Conservation (phyloP, 1,140 invertebrate genomes). For the Atta cephalotes region DNA sequence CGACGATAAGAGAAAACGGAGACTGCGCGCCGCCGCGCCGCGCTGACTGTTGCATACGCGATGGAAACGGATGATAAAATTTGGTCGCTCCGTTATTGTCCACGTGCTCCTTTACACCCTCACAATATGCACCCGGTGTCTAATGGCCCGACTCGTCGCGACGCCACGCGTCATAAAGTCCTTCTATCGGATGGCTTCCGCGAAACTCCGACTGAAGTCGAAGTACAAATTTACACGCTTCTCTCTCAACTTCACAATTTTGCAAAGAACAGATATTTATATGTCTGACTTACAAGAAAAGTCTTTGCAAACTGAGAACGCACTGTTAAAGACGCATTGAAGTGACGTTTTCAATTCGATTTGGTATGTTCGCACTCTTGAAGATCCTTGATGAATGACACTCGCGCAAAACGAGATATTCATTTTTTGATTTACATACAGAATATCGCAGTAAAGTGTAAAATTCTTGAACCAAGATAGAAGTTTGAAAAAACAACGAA, state of each 20-base stretch:
- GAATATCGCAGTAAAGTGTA: neutral
- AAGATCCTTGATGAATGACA: neutral
- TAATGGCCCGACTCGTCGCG: conserved; percentile 77
- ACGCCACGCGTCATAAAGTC: conserved; percentile 80
- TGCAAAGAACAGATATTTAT: neutral
- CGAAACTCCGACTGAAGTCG: conserved; percentile 63
- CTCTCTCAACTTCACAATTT: neutral
- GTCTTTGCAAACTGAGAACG: neutral
- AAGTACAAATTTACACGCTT: conserved; percentile 46
- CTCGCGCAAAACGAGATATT: neutral
- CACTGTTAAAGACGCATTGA: neutral
- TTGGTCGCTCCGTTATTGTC: conserved; percentile 30
- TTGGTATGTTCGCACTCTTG: neutral
- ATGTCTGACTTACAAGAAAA: neutral
- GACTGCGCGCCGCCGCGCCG: neutral
- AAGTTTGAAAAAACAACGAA: neutral
- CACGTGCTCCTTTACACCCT: conserved; percentile 20
- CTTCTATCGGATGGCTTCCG: conserved; percentile 73
- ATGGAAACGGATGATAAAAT: conserved; percentile 31
- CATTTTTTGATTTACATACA: neutral
- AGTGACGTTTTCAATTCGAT: neutral
- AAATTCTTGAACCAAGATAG: neutral
- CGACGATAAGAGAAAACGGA: conserved; percentile 14
- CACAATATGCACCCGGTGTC: conserved; percentile 52
- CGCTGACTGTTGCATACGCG: neutral